phyloP scores from a whole-genome alignment of 2,113 vertebrate species.

The Atherinomorus stipes region DNA sequence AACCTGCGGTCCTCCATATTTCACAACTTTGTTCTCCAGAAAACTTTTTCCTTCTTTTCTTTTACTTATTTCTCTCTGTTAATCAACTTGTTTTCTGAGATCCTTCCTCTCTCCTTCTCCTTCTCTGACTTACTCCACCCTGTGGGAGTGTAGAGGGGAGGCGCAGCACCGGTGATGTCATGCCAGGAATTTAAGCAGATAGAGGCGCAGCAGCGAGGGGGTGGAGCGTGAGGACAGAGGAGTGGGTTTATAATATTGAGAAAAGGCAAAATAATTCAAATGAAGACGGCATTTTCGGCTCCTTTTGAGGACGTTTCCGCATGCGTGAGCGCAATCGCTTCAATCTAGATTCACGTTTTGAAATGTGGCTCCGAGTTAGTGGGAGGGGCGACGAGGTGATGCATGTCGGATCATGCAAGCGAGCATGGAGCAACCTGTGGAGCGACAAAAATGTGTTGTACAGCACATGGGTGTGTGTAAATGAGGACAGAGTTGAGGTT shows the following conservation, averaged over 20 bases:
- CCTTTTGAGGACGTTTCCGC: background rate
- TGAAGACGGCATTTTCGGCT: background rate
- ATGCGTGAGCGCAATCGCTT: background rate
- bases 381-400: slow-evolving; percentile 50
- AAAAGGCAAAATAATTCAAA: background rate
- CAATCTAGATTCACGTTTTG: slow-evolving; percentile 3
- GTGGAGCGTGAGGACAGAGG: slow-evolving; percentile 59
- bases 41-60: background rate
- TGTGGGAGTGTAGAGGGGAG: slow-evolving; percentile 78
- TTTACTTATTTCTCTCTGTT: slow-evolving; percentile 28
- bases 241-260: slow-evolving; percentile 38
- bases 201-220: slow-evolving; percentile 61
- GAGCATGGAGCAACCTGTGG: slow-evolving; percentile 61
- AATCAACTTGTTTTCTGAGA: slow-evolving; percentile 51
- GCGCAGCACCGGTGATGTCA: slow-evolving; percentile 83
- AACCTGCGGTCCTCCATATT: slow-evolving; percentile 16
- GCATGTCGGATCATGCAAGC: slow-evolving; percentile 77
- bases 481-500: background rate
- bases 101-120: slow-evolving; percentile 51
- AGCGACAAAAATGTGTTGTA: slow-evolving; percentile 61
- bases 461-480: slow-evolving; percentile 44
- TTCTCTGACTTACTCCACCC: slow-evolving; percentile 74
- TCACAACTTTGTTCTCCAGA: background rate
- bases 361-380: slow-evolving; percentile 26
- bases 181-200: slow-evolving; percentile 83